These are phyloP conservation scores for Zeus faber DNA, from an alignment of 2,113 vertebrate genomes.

Conservation along the genomic window DNA sequence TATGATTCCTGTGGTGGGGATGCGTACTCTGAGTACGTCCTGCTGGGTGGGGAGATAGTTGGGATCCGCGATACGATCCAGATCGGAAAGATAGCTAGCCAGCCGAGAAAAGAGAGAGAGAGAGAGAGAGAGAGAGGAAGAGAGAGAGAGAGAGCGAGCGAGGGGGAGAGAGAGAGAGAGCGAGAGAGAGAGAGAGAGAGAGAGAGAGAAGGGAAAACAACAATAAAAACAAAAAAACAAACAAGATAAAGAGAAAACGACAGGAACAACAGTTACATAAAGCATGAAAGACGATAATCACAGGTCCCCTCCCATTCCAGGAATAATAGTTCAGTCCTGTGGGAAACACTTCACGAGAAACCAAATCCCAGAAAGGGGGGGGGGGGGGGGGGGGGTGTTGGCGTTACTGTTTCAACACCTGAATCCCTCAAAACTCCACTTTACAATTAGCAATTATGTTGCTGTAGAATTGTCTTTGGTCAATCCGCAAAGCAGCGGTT, in stretches of 20 bases:
- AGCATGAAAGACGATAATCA: slow-evolving; percentile 50
- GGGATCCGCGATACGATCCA: slow-evolving; percentile 90
- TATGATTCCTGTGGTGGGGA: slow-evolving; percentile 97
- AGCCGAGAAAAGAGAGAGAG: slow-evolving; percentile 31
- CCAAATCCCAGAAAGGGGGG: slow-evolving; percentile 40
- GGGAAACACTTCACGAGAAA: slow-evolving; percentile 43
- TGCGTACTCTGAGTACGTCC: slow-evolving; percentile 95
- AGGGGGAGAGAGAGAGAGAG: too few species aligned
- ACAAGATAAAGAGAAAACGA: slow-evolving; percentile 32
- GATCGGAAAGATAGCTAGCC: slow-evolving; percentile 92
- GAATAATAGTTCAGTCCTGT: slow-evolving; percentile 55
- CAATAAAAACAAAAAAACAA: too few species aligned
- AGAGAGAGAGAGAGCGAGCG: slow-evolving; percentile 28
- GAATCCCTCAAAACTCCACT: too few species aligned
- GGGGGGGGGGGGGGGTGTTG: slow-evolving; percentile 44
- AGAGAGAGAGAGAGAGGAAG: slow-evolving; percentile 22
- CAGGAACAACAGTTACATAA: slow-evolving; percentile 65
- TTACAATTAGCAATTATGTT: too few species aligned
- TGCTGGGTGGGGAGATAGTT: slow-evolving; percentile 98
- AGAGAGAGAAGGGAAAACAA: slow-evolving; percentile 27
- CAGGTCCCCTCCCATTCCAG: slow-evolving; percentile 52
- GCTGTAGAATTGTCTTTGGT: too few species aligned
- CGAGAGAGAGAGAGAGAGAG: too few species aligned
- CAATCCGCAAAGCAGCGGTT: too few species aligned
- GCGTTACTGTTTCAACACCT: slow-evolving; percentile 40